Conservation (phyloP, 2,797 vertebrate species). For the Microctenopoma lineatum region DNA sequence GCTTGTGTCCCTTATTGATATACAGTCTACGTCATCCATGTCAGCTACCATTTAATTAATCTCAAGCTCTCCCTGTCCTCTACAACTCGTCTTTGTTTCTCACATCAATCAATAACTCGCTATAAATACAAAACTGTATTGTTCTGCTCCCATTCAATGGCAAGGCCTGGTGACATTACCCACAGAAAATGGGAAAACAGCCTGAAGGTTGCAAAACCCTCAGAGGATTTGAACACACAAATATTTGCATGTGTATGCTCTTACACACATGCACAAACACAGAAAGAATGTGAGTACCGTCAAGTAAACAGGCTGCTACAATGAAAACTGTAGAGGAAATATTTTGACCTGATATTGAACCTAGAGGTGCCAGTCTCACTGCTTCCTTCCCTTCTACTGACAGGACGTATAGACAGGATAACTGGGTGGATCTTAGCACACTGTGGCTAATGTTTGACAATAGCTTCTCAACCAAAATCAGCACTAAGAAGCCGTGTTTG, state of each 20-base stretch:
- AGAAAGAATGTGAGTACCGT: conserved; percentile 13
- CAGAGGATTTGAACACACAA: conserved; percentile 18
- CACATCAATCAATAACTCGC: conserved; percentile 59
- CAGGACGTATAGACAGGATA: conserved; percentile 31
- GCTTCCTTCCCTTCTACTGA: conserved; percentile 47
- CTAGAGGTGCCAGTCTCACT: not conserved
- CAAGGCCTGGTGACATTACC: conserved; percentile 47
- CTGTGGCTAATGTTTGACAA: not conserved
- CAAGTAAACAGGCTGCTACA: conserved; percentile 36
- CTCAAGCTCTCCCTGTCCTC: conserved; percentile 59
- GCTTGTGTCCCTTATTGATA: conserved; percentile 23
- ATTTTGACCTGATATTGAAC: conserved; percentile 48
- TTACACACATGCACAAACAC: not conserved
- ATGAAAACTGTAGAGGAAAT: conserved; percentile 47
- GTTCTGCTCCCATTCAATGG: conserved; percentile 22
- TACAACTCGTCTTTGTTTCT: conserved; percentile 16
- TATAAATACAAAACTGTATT: conserved; percentile 29
- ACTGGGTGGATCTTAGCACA: conserved; percentile 12
- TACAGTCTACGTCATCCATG: not conserved
- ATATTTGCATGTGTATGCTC: conserved; percentile 17
- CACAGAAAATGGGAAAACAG: conserved; percentile 46
- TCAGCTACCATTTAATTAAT: conserved; percentile 54
- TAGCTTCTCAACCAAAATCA: conserved; percentile 3
- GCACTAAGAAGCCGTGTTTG: conserved; percentile 12
- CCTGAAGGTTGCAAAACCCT: conserved; percentile 40